These are phyloP conservation scores for Gephyroberyx darwinii DNA, from an alignment of 2,797 vertebrate species.

Conservation along the genomic window DNA sequence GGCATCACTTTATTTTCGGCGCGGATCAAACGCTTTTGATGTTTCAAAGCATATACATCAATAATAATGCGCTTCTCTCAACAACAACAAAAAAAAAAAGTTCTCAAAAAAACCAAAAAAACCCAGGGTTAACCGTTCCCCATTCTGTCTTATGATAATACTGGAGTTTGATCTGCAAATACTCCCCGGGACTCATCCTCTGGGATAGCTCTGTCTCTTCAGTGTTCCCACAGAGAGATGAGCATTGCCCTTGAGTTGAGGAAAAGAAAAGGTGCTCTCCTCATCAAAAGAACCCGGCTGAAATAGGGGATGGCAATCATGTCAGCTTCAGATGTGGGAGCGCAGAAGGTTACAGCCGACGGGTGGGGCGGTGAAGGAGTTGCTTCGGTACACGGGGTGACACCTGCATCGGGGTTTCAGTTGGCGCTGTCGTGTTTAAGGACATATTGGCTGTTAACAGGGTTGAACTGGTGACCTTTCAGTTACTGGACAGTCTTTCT, in stretches of 20 bases:
- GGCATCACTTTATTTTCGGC: conserved; percentile 57
- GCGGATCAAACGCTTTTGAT: conserved; percentile 56
- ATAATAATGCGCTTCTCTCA: conserved; percentile 57
- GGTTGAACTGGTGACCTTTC: too few relatives aligned
- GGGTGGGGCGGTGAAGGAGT: not conserved
- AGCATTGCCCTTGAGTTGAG: conserved; percentile 18
- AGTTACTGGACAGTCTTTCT: too few relatives aligned
- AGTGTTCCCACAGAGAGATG: conserved; percentile 21
- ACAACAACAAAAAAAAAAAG: conserved; percentile 35
- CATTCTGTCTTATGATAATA: conserved; percentile 41
- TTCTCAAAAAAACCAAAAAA: conserved; percentile 21
- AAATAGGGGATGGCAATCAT: not conserved
- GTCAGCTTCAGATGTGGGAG: not conserved
- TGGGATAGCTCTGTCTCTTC: conserved; percentile 14
- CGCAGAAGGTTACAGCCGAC: conserved; percentile 14
- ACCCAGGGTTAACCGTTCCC: conserved; percentile 22
- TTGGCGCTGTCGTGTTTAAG: too few relatives aligned
- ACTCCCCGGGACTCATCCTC: conserved; percentile 16
- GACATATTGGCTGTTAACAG: too few relatives aligned
- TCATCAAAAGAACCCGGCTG: conserved; percentile 38
- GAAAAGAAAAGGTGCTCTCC: conserved; percentile 18
- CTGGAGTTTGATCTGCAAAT: conserved; percentile 48
- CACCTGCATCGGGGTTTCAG: too few relatives aligned
- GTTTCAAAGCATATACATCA: conserved; percentile 67
- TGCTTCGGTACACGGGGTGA: not conserved